Base-by-base conservation (phyloP, 2,113 vertebrate species). In the Tychaedon coryphoeus region DNA sequence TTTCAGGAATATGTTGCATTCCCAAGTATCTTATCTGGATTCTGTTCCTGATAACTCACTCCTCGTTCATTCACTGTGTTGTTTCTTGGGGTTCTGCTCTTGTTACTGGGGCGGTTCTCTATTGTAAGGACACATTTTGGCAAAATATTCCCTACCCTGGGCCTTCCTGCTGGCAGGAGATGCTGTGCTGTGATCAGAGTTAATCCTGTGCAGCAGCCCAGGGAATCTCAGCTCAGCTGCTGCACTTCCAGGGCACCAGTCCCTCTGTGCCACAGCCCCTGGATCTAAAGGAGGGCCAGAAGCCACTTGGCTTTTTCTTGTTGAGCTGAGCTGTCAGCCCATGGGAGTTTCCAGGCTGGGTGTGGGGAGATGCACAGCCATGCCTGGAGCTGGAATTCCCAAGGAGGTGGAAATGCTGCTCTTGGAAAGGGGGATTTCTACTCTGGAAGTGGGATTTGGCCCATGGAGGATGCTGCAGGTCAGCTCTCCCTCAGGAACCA, bases 271-370 rank as follows among this genome's bases (percentile, higher is more conserved):
- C 1, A 2, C 58, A 50, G 48, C 33, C 11, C 62, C 33, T 47
- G 75, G 13, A 61, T 47, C 42, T 15, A 25, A 57, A 93, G 42
- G 22, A 91, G 57, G 14, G 17, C 3, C 2, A 82, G 38, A 65
- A 77, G 78, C 48, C 62, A 33, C 61, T 62, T 90, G 13, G 2
- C 42, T 51, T 36, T 50, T 64, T 56, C 8, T 56, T 42, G 48
- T 19, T 66, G 51, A 78, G 48, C 72, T 76, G 48, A 76, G 69
- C 53, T 6, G 3, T 23, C 82, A 80, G 43, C 56, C 65, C 1
- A 0, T 1, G 2, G 1, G 54, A 36, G 36, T 36, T 36, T 36
- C 31, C 9, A 34, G 54, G 33, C 60, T 85, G 74, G 50, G 7
- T 77, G 74, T 87, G 28, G 22, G 33, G 45, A 43, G 45, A 31